Evolutionary conservation across 2,797 vertebrate species (phyloP).

Genomic region (Lates japonicus): DNA sequence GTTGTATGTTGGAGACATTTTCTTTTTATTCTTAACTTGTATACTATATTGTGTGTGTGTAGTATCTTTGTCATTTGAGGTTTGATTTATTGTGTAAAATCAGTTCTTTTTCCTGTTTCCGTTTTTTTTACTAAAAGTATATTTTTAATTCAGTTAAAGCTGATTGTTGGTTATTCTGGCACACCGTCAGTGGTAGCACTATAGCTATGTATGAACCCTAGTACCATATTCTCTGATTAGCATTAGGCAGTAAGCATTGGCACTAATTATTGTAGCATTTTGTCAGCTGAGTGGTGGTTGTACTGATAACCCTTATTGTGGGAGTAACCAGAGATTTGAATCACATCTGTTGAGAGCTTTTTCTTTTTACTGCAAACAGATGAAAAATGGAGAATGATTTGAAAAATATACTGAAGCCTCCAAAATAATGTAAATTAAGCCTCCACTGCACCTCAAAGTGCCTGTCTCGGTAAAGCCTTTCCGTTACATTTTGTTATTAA

Average conservation of each 20-base stretch:
- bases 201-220: slow-evolving; percentile 84
- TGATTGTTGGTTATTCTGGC: slow-evolving; percentile 89
- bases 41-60: slow-evolving; percentile 29
- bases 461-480: slow-evolving; percentile 57
- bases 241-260: slow-evolving; percentile 98
- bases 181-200: slow-evolving; percentile 83
- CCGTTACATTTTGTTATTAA: slow-evolving; percentile 46
- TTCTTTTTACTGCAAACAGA: slow-evolving; percentile 60
- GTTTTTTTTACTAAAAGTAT: slow-evolving; percentile 79
- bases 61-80: slow-evolving; percentile 74
- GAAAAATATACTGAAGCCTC: slow-evolving; percentile 62
- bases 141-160: slow-evolving; percentile 84
- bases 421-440: slow-evolving; percentile 49
- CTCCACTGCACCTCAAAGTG: slow-evolving; percentile 63
- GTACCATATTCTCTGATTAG: slow-evolving; percentile 87
- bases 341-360: slow-evolving; percentile 54
- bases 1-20: slow-evolving; percentile 73
- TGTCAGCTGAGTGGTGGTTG: slow-evolving; percentile 72
- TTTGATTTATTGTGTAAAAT: slow-evolving; percentile 83
- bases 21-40: slow-evolving; percentile 69
- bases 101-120: slow-evolving; percentile 74
- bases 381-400: slow-evolving; percentile 51
- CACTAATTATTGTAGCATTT: slow-evolving; percentile 89
- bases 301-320: slow-evolving; percentile 69
- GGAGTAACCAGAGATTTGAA: slow-evolving; percentile 68